phyloP scores from a whole-genome alignment of 1,140 invertebrate genomes.

The Drosophila littoralis region DNA sequence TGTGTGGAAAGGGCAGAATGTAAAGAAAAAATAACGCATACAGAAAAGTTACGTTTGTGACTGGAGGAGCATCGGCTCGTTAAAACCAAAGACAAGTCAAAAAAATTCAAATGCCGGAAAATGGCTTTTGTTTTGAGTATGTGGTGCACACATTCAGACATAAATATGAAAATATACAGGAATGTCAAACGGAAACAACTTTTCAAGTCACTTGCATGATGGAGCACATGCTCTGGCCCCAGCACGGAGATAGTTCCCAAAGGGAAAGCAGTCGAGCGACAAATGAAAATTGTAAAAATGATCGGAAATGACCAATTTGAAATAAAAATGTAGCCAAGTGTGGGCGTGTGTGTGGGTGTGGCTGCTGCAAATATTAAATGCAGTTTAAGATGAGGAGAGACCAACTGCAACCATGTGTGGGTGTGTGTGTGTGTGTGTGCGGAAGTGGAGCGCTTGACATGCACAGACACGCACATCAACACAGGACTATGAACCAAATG shows the following conservation, averaged over 20 bases:
- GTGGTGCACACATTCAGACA: slow-evolving; percentile 9
- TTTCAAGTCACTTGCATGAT: slow-evolving; percentile 68
- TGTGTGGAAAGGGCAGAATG: slow-evolving; percentile 30
- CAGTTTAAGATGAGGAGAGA: slow-evolving; percentile 16
- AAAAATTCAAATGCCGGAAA: slow-evolving; percentile 72
- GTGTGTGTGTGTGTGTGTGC: slow-evolving; percentile 27
- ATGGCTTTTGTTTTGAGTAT: slow-evolving; percentile 71
- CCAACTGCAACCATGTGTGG: neutral
- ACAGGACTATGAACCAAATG: slow-evolving; percentile 20
- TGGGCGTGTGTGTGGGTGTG: slow-evolving; percentile 11
- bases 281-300: slow-evolving; percentile 78
- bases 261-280: slow-evolving; percentile 58
- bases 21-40: slow-evolving; percentile 7
- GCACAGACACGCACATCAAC: slow-evolving; percentile 51
- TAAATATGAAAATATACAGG: slow-evolving; percentile 59
- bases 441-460: slow-evolving; percentile 62
- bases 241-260: neutral
- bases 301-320: slow-evolving; percentile 80
- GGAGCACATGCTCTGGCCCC: slow-evolving; percentile 57
- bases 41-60: slow-evolving; percentile 55
- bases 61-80: slow-evolving; percentile 40
- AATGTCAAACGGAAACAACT: slow-evolving; percentile 73
- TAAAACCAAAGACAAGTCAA: slow-evolving; percentile 54
- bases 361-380: slow-evolving; percentile 33
- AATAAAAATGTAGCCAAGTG: slow-evolving; percentile 68